Percentiles rank a stretch among this genome's conserved stretches.
Conservation (phyloP, 2,888 invertebrate species). For the Thyatira batis region DNA sequence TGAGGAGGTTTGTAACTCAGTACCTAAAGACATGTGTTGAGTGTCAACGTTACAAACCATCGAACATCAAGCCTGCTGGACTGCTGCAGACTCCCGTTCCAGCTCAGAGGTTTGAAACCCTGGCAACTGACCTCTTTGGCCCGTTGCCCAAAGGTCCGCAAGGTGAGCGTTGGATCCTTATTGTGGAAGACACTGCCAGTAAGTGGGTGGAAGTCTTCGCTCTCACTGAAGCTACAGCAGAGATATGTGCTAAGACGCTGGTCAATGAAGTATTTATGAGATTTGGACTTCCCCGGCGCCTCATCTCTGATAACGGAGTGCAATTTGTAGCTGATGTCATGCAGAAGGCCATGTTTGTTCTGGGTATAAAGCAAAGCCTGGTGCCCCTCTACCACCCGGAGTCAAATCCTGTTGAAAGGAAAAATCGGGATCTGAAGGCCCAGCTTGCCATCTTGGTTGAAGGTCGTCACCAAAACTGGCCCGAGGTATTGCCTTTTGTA, state of each 20-base stretch:
- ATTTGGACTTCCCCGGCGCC: slow-evolving; percentile 5
- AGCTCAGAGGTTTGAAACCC: not conserved
- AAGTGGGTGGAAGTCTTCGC: slow-evolving; percentile 10
- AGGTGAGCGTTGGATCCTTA: slow-evolving; percentile 4
- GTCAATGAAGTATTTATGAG: slow-evolving; percentile 2
- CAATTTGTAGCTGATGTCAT: slow-evolving; percentile 7
- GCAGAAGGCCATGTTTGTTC: too few relatives aligned
- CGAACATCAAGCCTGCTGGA: too few relatives aligned
- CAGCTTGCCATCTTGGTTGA: not conserved
- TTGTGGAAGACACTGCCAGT: slow-evolving; percentile 5
- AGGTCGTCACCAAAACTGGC: not conserved
- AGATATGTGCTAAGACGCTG: not conserved
- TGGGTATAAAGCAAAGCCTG: slow-evolving; percentile 6
- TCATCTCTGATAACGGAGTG: slow-evolving; percentile 7
- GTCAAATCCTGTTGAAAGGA: slow-evolving; percentile 6
- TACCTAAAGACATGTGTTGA: slow-evolving; percentile 10
- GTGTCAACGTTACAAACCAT: not conserved
- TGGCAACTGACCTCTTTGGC: too few relatives aligned
- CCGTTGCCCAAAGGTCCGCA: too few relatives aligned
- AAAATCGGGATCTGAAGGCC: not conserved
- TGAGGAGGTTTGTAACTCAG: slow-evolving; percentile 8
- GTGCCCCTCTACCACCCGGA: slow-evolving; percentile 7
- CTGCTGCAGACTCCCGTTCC: not conserved
- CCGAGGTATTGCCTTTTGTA: too few relatives aligned
- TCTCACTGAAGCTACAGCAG: slow-evolving; percentile 6